Evolutionary conservation across 2,113 vertebrate genomes (phyloP), one percentile per base, ranked within the genome.

Genomic region (Dicrurus megarhynchus): DNA sequence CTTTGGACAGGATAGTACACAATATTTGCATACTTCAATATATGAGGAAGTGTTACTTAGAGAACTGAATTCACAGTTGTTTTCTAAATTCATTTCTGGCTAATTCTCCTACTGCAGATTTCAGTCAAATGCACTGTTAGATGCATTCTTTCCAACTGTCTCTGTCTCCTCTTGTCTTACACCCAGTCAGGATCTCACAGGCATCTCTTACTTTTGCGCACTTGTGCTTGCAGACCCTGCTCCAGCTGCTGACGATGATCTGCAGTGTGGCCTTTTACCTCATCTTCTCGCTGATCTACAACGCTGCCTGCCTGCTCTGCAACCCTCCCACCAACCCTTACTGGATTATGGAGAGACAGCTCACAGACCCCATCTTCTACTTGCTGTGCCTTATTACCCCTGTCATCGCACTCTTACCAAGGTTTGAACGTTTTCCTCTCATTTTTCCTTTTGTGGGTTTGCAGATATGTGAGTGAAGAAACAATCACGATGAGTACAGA

Each of bases 361-460:
- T 99, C 91, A 97, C 97, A 9, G 98, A 99, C 18, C 98, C 99
- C 68, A 96, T 90, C 30, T 99, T 99, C 98, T 99, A 99, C 93
- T 97, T 99, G 3, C 65, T 99, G 76, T 99, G 99, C 92, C 74
- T 99, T 60, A 94, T 99, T 89, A 98, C 98, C 4, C 99, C 99
- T 0, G 95, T 98, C 39, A 84, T 97, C 13, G 99, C 99, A 1
- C 98, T 99, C 70, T 73, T 99, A 68, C 99, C 99, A 85, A 99
- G 99, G 99, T 99, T 97, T 81, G 95, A 14, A 30, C 28, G 3
- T 14, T 76, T n/a, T 53, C 55, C 46, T 63, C 35, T 56, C 35
- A 1, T 1, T 47, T 37, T 49, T 37, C 11, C 2, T 53, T 37
- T 21, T 24, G 41, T 37, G 57, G 10, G 18, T 65, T 27, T 70